These are phyloP conservation scores for Dendrolimus punctatus DNA, from an alignment of 1,140 invertebrate genomes.

Conservation along the genomic window DNA sequence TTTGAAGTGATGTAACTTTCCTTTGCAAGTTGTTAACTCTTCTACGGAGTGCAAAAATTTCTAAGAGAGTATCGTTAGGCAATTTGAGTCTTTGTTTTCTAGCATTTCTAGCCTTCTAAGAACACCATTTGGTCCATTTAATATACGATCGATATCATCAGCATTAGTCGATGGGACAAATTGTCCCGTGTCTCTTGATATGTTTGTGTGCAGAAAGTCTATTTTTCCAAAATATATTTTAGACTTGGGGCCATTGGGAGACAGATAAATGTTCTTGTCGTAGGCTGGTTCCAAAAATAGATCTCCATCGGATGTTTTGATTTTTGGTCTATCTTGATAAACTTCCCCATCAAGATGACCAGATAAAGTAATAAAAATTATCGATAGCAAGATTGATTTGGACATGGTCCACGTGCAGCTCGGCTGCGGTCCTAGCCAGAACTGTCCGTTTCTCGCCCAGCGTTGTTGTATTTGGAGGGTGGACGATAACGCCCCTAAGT, in stretches of 20 bases:
- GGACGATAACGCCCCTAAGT: slow-evolving; percentile 6
- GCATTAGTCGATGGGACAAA: slow-evolving; percentile 11
- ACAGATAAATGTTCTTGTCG: slow-evolving; percentile 78
- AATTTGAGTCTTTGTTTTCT: slow-evolving; percentile 42
- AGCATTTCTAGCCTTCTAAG: slow-evolving; percentile 57
- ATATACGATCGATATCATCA: slow-evolving; percentile 22
- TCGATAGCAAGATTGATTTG: slow-evolving; percentile 20
- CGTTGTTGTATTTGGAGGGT: slow-evolving; percentile 2
- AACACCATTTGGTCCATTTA: slow-evolving; percentile 53
- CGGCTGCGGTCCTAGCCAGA: not conserved
- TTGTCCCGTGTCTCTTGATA: slow-evolving; percentile 1
- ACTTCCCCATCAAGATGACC: slow-evolving; percentile 34
- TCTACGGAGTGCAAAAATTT: slow-evolving; percentile 29
- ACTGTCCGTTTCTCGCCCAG: not conserved
- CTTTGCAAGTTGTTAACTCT: slow-evolving; percentile 39
- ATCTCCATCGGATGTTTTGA: slow-evolving; percentile 76
- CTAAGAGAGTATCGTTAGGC: slow-evolving; percentile 23
- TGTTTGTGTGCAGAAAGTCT: slow-evolving; percentile 63
- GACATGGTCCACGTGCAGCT: slow-evolving; percentile 29
- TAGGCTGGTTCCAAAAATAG: slow-evolving; percentile 76
- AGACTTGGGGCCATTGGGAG: slow-evolving; percentile 73
- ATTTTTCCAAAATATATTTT: slow-evolving; percentile 75
- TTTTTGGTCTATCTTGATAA: slow-evolving; percentile 72
- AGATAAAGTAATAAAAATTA: slow-evolving; percentile 26
- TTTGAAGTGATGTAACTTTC: slow-evolving; percentile 56